Evolutionary conservation across 2,888 invertebrate genomes (phyloP), one percentile per base, ranked within the genome.

Genomic region (Hydrotaea diabolus): DNA sequence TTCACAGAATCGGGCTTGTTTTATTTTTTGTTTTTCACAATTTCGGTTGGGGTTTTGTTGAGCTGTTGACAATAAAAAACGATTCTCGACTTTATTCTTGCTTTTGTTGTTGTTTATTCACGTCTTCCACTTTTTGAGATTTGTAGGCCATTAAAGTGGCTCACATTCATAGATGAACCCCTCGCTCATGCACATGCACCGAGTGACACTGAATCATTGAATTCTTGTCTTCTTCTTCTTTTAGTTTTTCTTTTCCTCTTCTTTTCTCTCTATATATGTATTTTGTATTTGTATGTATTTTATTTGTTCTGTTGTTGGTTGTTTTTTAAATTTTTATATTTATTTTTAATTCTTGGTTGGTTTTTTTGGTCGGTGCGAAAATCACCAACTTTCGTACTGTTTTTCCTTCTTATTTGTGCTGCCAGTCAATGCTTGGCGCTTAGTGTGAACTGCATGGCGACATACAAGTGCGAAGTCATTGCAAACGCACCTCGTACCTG

Each of bases 21-120:
- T 87, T 83, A 86, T 88, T 86, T 88, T 39, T 86, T 87, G 84
- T 82, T 82, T 77, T 84, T 72, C 46, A 36, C 55, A 39, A 11
- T 59, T 83, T 71, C 80, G 43, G 83, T 66, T 80, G 26, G n/a
- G n/a, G 13, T 26, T 36, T 55, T 11, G 2, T 80, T 78, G 36
- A n/a, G 11, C 21, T 71, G 31, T 69, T 55, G 19, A 62, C 57
- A n/a, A 17, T 17, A 8, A n/a, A n/a, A n/a, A n/a, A n/a, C n/a
- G n/a, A n/a, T n/a, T n/a, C n/a, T n/a, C n/a, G n/a, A n/a, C n/a
- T n/a, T n/a, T 39, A 31, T 66, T 57, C n/a, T 55, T 21, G 26
- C 31, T 59, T 59, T 26, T 59, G 59, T 59, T 59, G 26, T 26
- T 59, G 13, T 59, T 59, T 59, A 13, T 59, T 59, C 55, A 49